phyloP scores from a whole-genome alignment of 2,113 vertebrate species.

The Poecile atricapillus region DNA sequence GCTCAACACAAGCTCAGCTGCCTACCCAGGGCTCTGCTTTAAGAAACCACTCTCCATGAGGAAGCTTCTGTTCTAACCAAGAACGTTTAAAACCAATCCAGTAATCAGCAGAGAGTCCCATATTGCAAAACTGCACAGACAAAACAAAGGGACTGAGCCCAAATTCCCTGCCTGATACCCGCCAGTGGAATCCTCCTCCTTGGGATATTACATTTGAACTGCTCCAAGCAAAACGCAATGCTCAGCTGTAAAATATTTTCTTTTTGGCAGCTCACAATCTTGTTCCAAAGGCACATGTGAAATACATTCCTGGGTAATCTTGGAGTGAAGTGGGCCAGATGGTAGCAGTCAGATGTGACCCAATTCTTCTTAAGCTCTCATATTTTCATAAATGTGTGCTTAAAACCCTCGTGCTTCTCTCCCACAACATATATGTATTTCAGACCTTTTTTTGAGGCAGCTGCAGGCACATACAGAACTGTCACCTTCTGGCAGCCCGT shows the following conservation, averaged over 20 bases:
- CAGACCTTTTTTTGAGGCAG: not conserved
- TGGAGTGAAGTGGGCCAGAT: conserved; percentile 67
- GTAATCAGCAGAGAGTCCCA: not conserved
- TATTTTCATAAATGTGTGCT: conserved; percentile 41
- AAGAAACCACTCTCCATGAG: not conserved
- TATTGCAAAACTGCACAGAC: not conserved
- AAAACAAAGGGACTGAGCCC: not conserved
- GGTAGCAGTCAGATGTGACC: conserved; percentile 70
- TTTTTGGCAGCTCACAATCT: conserved; percentile 57
- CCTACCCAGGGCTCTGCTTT: not conserved
- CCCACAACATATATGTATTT: not conserved
- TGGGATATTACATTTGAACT: conserved; percentile 3
- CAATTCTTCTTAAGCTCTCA: conserved; percentile 58
- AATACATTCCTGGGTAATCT: conserved; percentile 69
- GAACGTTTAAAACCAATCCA: not conserved
- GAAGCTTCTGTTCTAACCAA: not conserved
- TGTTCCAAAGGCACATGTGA: conserved; percentile 68
- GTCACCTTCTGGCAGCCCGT: not conserved
- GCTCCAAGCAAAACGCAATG: not conserved
- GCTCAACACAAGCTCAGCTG: not conserved
- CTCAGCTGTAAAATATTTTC: conserved; percentile 70
- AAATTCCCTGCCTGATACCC: not conserved
- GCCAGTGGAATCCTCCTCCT: not conserved
- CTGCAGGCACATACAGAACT: not conserved
- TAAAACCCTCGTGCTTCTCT: not conserved